These are phyloP conservation scores for Drosophila virilis DNA, from an alignment of 1,140 invertebrate genomes.

Conservation along the genomic window DNA sequence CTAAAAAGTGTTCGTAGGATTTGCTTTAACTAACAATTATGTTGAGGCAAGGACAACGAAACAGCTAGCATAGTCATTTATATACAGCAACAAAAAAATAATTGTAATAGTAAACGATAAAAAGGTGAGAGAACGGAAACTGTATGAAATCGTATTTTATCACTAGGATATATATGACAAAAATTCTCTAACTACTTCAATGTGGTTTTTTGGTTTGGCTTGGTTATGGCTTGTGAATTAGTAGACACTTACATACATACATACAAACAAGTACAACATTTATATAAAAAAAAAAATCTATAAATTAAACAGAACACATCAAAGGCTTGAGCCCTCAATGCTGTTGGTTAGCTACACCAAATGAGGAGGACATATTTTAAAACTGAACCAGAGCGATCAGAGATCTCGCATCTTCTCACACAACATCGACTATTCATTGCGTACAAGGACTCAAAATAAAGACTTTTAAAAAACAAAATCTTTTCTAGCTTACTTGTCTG, in stretches of 20 bases:
- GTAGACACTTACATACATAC: constrained; percentile 54
- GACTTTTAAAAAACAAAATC: constrained; percentile 2
- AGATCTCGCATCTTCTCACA: not conserved
- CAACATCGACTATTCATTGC: constrained; percentile 7
- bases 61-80: constrained; percentile 39
- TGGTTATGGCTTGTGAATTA: constrained; percentile 54
- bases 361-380: constrained; percentile 81
- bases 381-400: constrained; percentile 53
- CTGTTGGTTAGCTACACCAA: constrained; percentile 43
- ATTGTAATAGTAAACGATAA: constrained; percentile 3
- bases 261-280: constrained; percentile 61
- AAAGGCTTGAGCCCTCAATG: not conserved
- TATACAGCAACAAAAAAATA: constrained; percentile 29
- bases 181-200: constrained; percentile 7
- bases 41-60: constrained; percentile 47
- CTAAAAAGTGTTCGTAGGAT: constrained; percentile 74
- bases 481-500: constrained; percentile 88
- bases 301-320: constrained; percentile 6
- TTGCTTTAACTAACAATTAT: constrained; percentile 62
- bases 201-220: constrained; percentile 9
- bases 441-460: not conserved
- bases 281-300: constrained; percentile 39
- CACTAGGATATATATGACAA: not conserved
- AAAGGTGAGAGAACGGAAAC: not conserved
- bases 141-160: not conserved